Evolutionary conservation across 2,113 vertebrate genomes (phyloP), one percentile per base, ranked within the genome.

Genomic region (Zootoca vivipara): DNA sequence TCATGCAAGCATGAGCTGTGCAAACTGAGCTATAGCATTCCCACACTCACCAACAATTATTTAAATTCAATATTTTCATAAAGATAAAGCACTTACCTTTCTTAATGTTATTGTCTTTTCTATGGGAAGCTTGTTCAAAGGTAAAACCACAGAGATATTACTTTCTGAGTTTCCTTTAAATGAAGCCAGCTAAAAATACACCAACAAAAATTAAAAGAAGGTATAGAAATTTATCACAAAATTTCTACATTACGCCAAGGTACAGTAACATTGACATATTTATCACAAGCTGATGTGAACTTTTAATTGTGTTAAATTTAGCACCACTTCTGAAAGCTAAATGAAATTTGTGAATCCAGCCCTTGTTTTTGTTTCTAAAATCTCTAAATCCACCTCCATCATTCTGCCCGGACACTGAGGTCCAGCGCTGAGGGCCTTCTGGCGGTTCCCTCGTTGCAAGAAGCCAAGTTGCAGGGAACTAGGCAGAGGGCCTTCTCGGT

Each of bases 21-120:
- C 1, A 30, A 73, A 65, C 30, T 46, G 33, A 62, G 12, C 46
- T 80, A 20, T 74, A 1, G 4, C 82, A 52, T 52, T 3, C 86
- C 12, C 42, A 33, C 1, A 46, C 42, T 75, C n/a, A 79, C 9
- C 18, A 35, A 28, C 2, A 35, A 58, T 80, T 28, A 22, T 83
- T 75, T 42, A 58, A 82, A 7, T 1, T 38, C 1, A 85, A 35
- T 89, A 5, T 80, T 75, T 64, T 24, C 70, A 46, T 42, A 74
- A 62, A 87, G 30, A 62, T 35, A 78, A 78, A 81, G 2, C 16
- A 58, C 95, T 96, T 90, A 98, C 98, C 95, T 96, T 89, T 75
- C 95, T 93, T 56, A 97, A 24, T 56, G 77, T 86, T 86, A 96
- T 52, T 30, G 93, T 85, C 58, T 96, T 86, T 91, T 93, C 91